A percentile compares a stretch with the other conserved stretches of the same genome.
Evolutionary conservation across 92 coral and sea anemone genomes (phyloP).

Genomic region (Epizoanthus fatuus): DNA sequence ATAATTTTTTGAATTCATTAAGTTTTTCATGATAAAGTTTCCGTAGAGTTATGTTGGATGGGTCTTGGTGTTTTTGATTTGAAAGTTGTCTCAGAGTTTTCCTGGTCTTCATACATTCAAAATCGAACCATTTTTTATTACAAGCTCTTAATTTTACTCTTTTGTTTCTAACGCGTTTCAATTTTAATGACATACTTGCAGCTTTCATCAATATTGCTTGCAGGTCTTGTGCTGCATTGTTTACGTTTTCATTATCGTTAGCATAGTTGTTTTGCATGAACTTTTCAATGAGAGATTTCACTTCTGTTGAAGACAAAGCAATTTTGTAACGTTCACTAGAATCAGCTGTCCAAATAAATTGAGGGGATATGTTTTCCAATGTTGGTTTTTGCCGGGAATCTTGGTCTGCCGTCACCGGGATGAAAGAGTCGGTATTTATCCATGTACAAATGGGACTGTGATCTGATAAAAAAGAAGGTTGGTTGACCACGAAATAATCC

Average conservation of each 20-base stretch:
- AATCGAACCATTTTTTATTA: slow-evolving; percentile 53
- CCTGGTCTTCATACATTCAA: slow-evolving; percentile 43
- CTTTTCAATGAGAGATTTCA: slow-evolving; percentile 19
- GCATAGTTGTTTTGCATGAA: slow-evolving; percentile 29
- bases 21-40: slow-evolving; percentile 34
- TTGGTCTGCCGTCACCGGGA: slow-evolving; percentile 1
- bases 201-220: slow-evolving; percentile 29
- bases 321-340: slow-evolving; percentile 23
- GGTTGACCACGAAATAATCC: slow-evolving; percentile 38
- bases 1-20: slow-evolving; percentile 47
- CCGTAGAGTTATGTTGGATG: slow-evolving; percentile 28
- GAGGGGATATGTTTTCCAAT: slow-evolving; percentile 19
- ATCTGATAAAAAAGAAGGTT: slow-evolving; percentile 50
- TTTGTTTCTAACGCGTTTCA: background rate
- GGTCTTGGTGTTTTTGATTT: slow-evolving; percentile 56
- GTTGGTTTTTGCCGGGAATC: background rate
- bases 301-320: slow-evolving; percentile 19
- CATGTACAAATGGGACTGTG: slow-evolving; percentile 31
- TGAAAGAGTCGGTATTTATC: slow-evolving; percentile 19
- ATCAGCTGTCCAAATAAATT: slow-evolving; percentile 47
- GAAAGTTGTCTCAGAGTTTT: slow-evolving; percentile 44
- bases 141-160: background rate
- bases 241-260: slow-evolving; percentile 20
- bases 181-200: slow-evolving; percentile 33
- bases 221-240: slow-evolving; percentile 13